Evolutionary conservation across 2,797 vertebrate genomes (phyloP), one percentile per base, ranked within the genome.

Genomic region (Neostethus bicornis): DNA sequence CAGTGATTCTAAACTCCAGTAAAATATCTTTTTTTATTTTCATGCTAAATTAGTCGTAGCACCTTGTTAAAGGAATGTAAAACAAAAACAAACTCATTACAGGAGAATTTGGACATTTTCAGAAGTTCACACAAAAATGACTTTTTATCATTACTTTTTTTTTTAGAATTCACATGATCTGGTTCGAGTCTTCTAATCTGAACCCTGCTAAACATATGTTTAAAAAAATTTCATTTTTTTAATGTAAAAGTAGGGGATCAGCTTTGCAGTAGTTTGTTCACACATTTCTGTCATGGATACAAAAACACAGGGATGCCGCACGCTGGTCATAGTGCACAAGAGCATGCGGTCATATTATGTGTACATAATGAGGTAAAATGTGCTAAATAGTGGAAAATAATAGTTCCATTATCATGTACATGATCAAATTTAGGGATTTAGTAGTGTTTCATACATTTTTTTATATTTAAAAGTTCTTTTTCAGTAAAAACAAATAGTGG

Each of bases 11-110:
- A 64, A 79, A 43, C 54, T 61, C 65, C 41, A 85, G 73, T 69
- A 81, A 86, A 83, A 84, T 80, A 56, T 72, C n/a, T 67, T 34
- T 61, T 70, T 88, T 87, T 86, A 89, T 87, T 87, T 73, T 85
- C 73, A 70, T 73, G 69, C 64, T 59, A 81, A 77, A 62, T 70
- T 56, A 70, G 59, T 58, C 61, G 77, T 20, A 77, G 64, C 59
- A 80, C 9, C 49, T 38, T 50, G 35, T 69, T 58, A 42, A 73
- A 73, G 16, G 25, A 50, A 59, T 46, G 31, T 25, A 61, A 51
- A 54, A 41, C 41, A 51, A 70, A 19, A 5, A 49, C 59, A 49
- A 59, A 50, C 62, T 70, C 37, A 57, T 61, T 60, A 65, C 62
- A 76, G 16, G 21, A 44, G 67, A 26, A 46, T 34, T 64, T 56